phyloP scores from a whole-genome alignment of 1,140 invertebrate genomes.

The Micrasema minimum region DNA sequence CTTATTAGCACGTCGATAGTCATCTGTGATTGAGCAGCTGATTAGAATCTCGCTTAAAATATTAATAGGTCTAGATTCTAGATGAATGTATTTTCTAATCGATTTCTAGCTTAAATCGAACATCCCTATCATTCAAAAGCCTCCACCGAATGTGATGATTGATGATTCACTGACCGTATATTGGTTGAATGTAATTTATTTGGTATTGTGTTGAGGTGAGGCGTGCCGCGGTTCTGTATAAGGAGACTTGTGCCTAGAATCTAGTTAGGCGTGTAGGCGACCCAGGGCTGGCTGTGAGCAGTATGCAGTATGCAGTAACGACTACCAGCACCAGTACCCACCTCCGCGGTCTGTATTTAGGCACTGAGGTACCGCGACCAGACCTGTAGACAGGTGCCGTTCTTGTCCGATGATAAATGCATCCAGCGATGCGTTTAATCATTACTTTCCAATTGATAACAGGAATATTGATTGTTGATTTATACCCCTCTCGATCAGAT shows the following conservation, averaged over 20 bases:
- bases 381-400: constrained; percentile 8
- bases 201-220: constrained; percentile 39
- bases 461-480: constrained; percentile 6
- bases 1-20: too few relatives aligned
- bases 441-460: constrained; percentile 9
- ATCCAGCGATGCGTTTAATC: constrained; percentile 17
- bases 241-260: constrained; percentile 2
- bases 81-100: too few relatives aligned
- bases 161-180: constrained; percentile 51
- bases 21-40: too few relatives aligned
- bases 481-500: neutral
- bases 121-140: neutral
- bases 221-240: constrained; percentile 1
- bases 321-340: too few relatives aligned
- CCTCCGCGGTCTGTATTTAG: neutral
- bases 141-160: constrained; percentile 28
- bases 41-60: too few relatives aligned
- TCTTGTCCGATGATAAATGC: constrained; percentile 1
- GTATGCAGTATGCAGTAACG: neutral
- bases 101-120: too few relatives aligned
- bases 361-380: neutral
- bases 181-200: constrained; percentile 43
- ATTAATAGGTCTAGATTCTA: too few relatives aligned
- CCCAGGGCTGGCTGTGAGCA: neutral
- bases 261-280: constrained; percentile 9